Evolutionary conservation across 2,888 invertebrate genomes (phyloP).

Genomic region (Calliphora vomitoria): DNA sequence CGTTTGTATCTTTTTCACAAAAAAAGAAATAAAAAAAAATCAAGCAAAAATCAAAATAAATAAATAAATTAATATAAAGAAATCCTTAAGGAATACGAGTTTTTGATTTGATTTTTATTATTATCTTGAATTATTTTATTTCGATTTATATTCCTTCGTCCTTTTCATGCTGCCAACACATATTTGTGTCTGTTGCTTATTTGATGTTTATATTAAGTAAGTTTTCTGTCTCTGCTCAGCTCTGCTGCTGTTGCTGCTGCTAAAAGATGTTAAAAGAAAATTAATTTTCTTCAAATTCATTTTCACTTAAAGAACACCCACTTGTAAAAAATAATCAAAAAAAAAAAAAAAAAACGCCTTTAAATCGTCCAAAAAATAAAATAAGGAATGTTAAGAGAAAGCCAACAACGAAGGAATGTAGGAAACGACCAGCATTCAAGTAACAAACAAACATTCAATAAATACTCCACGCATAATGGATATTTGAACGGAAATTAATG

Average conservation of each 20-base stretch:
- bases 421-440: conserved; percentile 6
- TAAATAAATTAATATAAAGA: neutral
- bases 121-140: conserved; percentile 44
- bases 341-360: conserved; percentile 46
- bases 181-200: neutral
- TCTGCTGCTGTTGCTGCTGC: neutral
- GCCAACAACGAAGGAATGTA: neutral
- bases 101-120: conserved; percentile 58
- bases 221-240: neutral
- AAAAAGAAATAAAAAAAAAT: too few species aligned
- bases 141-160: neutral
- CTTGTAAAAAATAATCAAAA: conserved; percentile 51
- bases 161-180: too few species aligned
- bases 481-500: conserved; percentile 72
- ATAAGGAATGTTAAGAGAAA: neutral
- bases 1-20: neutral
- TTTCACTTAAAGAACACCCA: conserved; percentile 43
- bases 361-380: conserved; percentile 15
- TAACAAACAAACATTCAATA: conserved; percentile 31
- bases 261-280: conserved; percentile 15
- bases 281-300: conserved; percentile 38
- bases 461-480: conserved; percentile 60
- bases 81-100: conserved; percentile 33
- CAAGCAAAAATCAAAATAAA: neutral
- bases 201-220: conserved; percentile 22